phyloP scores from a whole-genome alignment of 2,888 invertebrate genomes.

The Caenorhabditis angaria region DNA sequence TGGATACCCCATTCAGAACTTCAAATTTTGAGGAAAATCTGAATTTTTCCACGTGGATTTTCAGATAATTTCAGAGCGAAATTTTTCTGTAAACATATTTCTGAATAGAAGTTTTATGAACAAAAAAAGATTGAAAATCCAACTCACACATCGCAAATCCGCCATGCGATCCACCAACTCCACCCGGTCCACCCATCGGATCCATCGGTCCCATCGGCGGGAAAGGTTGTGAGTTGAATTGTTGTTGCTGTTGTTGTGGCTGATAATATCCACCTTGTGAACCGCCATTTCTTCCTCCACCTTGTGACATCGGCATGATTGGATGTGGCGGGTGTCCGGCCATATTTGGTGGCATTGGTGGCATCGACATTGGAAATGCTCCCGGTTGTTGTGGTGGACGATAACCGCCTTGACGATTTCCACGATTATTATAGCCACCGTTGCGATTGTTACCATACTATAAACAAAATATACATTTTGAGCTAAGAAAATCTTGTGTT shows the following conservation, averaged over 20 bases:
- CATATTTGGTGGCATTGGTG: background rate
- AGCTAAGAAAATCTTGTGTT: background rate
- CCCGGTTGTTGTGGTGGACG: background rate
- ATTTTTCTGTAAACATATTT: too few relatives aligned
- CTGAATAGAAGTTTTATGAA: background rate
- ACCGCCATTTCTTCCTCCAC: slow-evolving; percentile 11
- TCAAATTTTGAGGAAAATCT: too few relatives aligned
- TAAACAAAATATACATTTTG: background rate
- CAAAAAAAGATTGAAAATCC: background rate
- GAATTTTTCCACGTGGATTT: too few relatives aligned
- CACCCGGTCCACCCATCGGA: slow-evolving; percentile 7
- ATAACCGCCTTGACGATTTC: slow-evolving; percentile 4
- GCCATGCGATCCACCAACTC: slow-evolving; percentile 9
- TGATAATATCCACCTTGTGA: slow-evolving; percentile 16
- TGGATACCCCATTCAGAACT: too few relatives aligned
- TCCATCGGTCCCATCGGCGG: background rate
- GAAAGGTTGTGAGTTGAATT: background rate
- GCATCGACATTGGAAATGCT: background rate
- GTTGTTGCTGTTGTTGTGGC: slow-evolving; percentile 6
- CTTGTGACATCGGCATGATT: background rate
- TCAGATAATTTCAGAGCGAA: too few relatives aligned
- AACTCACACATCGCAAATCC: slow-evolving; percentile 4
- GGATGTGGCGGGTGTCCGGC: slow-evolving; percentile 2
- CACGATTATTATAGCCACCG: background rate
- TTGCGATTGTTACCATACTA: slow-evolving; percentile 2